A percentile compares a stretch with the other conserved stretches of the same genome.
These are phyloP conservation scores for Sebastes diploproa DNA, from an alignment of 2,797 vertebrate species.

Conservation along the genomic window DNA sequence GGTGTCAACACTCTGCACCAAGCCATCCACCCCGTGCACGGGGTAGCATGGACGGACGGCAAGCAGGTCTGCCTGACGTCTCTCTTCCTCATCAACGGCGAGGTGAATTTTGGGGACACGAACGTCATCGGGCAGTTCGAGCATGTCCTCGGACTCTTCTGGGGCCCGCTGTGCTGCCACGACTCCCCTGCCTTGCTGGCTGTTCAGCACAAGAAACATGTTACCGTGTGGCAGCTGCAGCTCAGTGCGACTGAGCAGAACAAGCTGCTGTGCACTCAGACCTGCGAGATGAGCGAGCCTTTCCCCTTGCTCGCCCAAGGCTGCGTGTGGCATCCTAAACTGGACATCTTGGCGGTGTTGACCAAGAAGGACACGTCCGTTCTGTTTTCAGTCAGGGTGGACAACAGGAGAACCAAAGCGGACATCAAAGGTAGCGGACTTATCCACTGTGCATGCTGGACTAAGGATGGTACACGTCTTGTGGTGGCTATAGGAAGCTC, in stretches of 20 bases:
- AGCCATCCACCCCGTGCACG: constrained; percentile 91
- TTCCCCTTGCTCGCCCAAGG: constrained; percentile 92
- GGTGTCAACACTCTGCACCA: constrained; percentile 93
- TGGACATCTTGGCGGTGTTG: constrained; percentile 87
- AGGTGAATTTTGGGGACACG: constrained; percentile 89
- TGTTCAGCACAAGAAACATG: constrained; percentile 91
- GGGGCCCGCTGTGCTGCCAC: constrained; percentile 84
- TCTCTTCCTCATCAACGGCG: constrained; percentile 80
- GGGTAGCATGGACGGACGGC: constrained; percentile 96
- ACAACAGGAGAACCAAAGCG: constrained; percentile 85
- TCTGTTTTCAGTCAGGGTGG: constrained; percentile 85
- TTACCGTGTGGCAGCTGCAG: constrained; percentile 92
- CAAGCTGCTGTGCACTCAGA: constrained; percentile 89
- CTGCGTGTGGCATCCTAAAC: constrained; percentile 94
- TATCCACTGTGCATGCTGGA: constrained; percentile 95
- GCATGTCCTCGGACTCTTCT: constrained; percentile 90
- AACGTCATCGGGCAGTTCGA: constrained; percentile 94
- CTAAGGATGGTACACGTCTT: constrained; percentile 90
- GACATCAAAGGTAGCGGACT: constrained; percentile 84
- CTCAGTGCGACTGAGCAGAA: constrained; percentile 84
- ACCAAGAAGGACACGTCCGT: constrained; percentile 90
- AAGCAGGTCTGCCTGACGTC: constrained; percentile 90
- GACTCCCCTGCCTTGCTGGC: constrained; percentile 88
- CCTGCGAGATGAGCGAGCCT: constrained; percentile 90
- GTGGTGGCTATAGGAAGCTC: constrained; percentile 91